A percentile compares a stretch with the other conserved stretches of the same genome.
Conservation (phyloP, 1,140 invertebrate genomes). For the Drosophila azteca region DNA sequence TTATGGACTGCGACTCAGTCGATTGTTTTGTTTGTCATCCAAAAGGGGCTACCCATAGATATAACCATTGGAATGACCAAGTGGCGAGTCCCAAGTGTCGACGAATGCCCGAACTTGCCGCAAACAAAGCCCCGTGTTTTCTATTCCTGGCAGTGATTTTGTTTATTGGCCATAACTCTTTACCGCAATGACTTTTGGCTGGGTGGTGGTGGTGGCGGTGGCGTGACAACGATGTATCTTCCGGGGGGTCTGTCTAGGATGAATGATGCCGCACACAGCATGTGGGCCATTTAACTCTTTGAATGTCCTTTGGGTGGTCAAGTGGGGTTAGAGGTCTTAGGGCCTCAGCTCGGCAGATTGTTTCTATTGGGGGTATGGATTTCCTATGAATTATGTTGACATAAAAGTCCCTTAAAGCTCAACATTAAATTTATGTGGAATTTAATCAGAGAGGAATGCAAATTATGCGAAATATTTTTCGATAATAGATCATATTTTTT, state of each 20-base stretch:
- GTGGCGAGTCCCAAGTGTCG: constrained; percentile 38
- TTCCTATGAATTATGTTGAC: constrained; percentile 30
- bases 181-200: constrained; percentile 61
- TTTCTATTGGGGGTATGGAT: constrained; percentile 21
- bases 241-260: not conserved
- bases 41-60: not conserved
- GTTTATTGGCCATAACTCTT: constrained; percentile 82
- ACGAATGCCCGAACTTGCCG: constrained; percentile 47
- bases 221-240: constrained; percentile 35
- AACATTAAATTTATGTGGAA: constrained; percentile 13
- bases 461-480: constrained; percentile 1
- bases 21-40: constrained; percentile 55
- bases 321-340: constrained; percentile 27
- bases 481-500: constrained; percentile 6
- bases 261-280: constrained; percentile 11
- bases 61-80: constrained; percentile 21
- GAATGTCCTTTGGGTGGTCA: constrained; percentile 32
- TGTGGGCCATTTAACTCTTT: constrained; percentile 36
- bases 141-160: constrained; percentile 69
- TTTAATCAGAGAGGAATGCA: constrained; percentile 3
- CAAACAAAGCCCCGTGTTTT: constrained; percentile 46
- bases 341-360: constrained; percentile 28
- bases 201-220: constrained; percentile 19
- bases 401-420: constrained; percentile 19
- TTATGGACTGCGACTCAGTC: constrained; percentile 49